Percentiles rank a stretch among this genome's conserved stretches.
Conservation (phyloP, 2,888 invertebrate species). For the Choristoneura rosaceana region DNA sequence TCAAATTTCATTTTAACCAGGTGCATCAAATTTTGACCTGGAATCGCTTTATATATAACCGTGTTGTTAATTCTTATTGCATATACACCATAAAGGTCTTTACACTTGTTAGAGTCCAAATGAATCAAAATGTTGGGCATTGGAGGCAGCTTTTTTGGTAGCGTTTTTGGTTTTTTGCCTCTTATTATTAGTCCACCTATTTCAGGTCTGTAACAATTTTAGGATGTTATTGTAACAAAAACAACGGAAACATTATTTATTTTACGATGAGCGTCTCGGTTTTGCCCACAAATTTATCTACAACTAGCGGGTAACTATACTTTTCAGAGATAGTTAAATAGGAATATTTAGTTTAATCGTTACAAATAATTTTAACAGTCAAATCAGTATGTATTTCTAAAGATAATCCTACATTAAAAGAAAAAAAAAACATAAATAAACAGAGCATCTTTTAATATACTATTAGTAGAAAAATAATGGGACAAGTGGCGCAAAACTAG, state of each 20-base stretch:
- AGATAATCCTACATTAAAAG: too few relatives aligned
- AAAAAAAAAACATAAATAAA: too few relatives aligned
- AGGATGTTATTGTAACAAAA: not conserved
- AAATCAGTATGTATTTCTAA: too few relatives aligned
- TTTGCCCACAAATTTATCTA: too few relatives aligned
- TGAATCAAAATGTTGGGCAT: slow-evolving; percentile 55
- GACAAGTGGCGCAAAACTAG: too few relatives aligned
- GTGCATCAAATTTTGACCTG: slow-evolving; percentile 53
- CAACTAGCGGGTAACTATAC: too few relatives aligned
- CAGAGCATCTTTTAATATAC: too few relatives aligned
- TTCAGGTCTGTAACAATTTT: slow-evolving; percentile 61
- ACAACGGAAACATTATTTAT: not conserved
- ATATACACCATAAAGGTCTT: slow-evolving; percentile 55
- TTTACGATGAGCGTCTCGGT: too few relatives aligned
- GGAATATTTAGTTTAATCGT: too few relatives aligned
- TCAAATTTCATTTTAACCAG: slow-evolving; percentile 57
- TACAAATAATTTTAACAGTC: too few relatives aligned
- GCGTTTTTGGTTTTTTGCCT: slow-evolving; percentile 64
- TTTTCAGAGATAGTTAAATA: too few relatives aligned
- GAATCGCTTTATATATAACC: slow-evolving; percentile 62
- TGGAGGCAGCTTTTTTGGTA: slow-evolving; percentile 56
- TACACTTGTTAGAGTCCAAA: slow-evolving; percentile 5
- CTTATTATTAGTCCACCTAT: slow-evolving; percentile 63
- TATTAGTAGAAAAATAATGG: too few relatives aligned
- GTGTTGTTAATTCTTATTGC: slow-evolving; percentile 74